Evolutionary conservation across 1,140 invertebrate species (phyloP).

Genomic region (Habropoda laboriosa): DNA sequence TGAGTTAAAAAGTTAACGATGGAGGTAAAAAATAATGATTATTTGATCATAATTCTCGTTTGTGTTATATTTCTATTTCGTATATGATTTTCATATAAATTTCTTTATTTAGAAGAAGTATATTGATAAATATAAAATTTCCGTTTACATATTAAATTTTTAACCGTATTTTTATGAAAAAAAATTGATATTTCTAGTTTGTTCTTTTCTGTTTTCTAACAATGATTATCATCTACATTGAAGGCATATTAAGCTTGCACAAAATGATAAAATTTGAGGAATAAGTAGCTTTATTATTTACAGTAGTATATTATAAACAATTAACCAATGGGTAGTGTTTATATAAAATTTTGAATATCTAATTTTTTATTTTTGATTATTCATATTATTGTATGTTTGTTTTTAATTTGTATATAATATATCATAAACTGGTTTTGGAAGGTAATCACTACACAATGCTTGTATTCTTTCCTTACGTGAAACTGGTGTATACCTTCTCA

Average conservation of each 20-base stretch:
- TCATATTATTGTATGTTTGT: not conserved
- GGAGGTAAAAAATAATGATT: not conserved
- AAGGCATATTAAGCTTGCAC: not conserved
- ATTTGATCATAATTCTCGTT: not conserved
- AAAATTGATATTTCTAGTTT: not conserved
- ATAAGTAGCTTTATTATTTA: not conserved
- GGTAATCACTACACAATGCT: conserved; percentile 89
- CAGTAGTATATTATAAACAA: not conserved
- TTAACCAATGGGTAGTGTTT: not conserved
- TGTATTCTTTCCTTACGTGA: conserved; percentile 89
- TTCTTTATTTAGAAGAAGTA: not conserved
- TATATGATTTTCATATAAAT: not conserved
- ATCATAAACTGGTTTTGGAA: conserved; percentile 89
- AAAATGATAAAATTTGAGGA: not conserved
- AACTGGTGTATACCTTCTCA: conserved; percentile 90
- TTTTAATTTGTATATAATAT: conserved; percentile 83
- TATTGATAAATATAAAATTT: not conserved
- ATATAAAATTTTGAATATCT: conserved; percentile 2
- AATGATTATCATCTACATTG: not conserved
- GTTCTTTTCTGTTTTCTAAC: not conserved
- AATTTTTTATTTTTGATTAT: not conserved
- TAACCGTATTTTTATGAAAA: not conserved
- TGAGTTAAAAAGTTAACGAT: not conserved
- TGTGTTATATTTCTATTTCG: not conserved
- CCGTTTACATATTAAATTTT: too few relatives aligned